phyloP scores from a whole-genome alignment of 2,797 vertebrate genomes.

The Thunnus albacares region DNA sequence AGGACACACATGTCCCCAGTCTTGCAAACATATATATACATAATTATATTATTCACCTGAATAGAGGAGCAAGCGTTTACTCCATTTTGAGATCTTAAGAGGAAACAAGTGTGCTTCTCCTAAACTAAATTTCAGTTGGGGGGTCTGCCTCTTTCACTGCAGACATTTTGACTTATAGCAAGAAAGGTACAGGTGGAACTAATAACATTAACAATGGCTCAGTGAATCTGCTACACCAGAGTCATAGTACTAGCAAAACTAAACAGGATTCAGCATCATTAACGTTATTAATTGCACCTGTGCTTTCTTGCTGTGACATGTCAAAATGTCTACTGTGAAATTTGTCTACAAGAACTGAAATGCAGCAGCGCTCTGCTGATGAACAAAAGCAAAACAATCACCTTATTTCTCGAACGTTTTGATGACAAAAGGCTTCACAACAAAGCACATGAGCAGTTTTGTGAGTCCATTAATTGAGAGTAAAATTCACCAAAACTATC shows the following conservation, averaged over 20 bases:
- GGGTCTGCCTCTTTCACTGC: neutral
- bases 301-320: neutral
- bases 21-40: conserved; percentile 21
- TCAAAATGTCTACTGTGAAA: neutral
- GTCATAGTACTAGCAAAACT: neutral
- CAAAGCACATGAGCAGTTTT: neutral
- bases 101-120: neutral
- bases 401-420: neutral
- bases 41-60: neutral
- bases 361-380: no score
- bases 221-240: neutral
- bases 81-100: neutral
- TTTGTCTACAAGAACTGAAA: neutral
- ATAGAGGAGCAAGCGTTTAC: neutral
- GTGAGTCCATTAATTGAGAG: neutral
- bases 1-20: neutral
- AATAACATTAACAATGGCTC: neutral
- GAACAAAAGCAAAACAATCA: neutral
- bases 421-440: neutral
- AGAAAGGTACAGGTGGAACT: neutral
- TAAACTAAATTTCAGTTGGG: neutral
- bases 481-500: neutral
- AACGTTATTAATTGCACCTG: neutral
- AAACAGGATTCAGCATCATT: neutral
- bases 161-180: neutral